Conservation (phyloP, 1,140 invertebrate genomes). For the Caenorhabditis latens region DNA sequence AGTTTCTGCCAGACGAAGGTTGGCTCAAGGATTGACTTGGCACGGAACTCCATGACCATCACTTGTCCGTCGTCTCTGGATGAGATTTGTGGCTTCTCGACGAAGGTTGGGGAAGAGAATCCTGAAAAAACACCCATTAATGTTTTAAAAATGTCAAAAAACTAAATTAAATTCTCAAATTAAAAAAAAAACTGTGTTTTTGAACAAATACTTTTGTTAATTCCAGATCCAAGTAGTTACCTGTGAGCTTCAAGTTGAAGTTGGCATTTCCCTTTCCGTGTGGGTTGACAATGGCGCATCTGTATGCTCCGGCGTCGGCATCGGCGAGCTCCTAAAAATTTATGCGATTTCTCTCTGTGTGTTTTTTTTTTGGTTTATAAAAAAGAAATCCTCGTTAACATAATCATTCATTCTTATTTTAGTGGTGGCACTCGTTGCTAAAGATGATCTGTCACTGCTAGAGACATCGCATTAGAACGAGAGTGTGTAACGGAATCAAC, state of each 20-base stretch:
- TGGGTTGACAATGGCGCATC: conserved; percentile 79
- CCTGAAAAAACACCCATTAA: conserved; percentile 75
- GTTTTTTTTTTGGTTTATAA: neutral
- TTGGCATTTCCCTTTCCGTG: conserved; percentile 78
- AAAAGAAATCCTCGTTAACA: conserved; percentile 18
- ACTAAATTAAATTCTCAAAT: no score
- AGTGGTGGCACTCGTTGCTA: neutral
- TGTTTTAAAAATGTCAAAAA: no score
- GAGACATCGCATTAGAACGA: neutral
- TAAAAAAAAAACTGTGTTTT: no score
- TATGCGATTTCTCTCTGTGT: conserved; percentile 49
- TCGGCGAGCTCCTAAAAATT: conserved; percentile 76
- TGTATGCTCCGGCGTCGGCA: conserved; percentile 79
- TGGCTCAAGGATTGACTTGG: conserved; percentile 92
- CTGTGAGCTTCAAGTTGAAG: conserved; percentile 79
- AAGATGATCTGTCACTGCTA: conserved; percentile 33
- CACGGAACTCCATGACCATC: conserved; percentile 96
- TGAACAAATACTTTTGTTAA: no score
- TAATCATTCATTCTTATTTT: conserved; percentile 52
- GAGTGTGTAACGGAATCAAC: conserved; percentile 55
- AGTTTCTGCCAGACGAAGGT: conserved; percentile 88
- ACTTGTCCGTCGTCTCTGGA: conserved; percentile 94
- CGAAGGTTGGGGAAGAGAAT: conserved; percentile 90
- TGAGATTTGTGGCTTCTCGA: conserved; percentile 94
- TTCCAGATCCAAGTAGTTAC: conserved; percentile 51